Evolutionary conservation across 2,888 invertebrate genomes (phyloP), one percentile per base, ranked within the genome.

Genomic region (Apodemia hepburni): DNA sequence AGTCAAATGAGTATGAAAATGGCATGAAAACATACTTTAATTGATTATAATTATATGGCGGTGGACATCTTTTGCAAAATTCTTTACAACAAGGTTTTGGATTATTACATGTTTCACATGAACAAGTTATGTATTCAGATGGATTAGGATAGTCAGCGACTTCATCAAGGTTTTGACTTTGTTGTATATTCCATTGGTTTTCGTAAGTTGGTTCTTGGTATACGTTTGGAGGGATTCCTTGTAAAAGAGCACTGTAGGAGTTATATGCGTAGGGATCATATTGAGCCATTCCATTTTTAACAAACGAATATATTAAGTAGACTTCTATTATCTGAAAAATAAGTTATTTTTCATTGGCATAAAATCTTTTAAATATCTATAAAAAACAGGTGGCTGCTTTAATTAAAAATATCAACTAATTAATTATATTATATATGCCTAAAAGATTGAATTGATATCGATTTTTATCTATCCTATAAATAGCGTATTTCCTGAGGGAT

Each of bases 101-200:
- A 57, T 69, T 61, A 12, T 49, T 49, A 29, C 73, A 74, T 29
- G 62, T 66, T 33, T 64, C 61, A 49, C 73, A 74, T 0, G 62
- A 62, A 54, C 73, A 74, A 22, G 60, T 63, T 51, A 75, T 78
- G 49, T 79, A 79, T 12, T 77, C 72, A n/a, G 47, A 47, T 0
- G 70, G 71, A 2, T 72, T 71, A 3, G 61, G 61, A 54, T 73
- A 69, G 12, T 72, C 71, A 3, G 12, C 33, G 4, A 18, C 12
- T 17, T 71, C 64, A 29, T 68, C 60, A 27, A 12, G 59, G 60
- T 59, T 63, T 61, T 33, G 29, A 45, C 58, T 59, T 60, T 63
- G 60, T 22, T 60, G 59, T 22, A 62, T 47, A 3, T 58, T 63
- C 61, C 61, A 64, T 35, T 63, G 61, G 8, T 60, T 64, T 22